Conservation (phyloP, 2,797 vertebrate genomes). For the Avahi laniger region DNA sequence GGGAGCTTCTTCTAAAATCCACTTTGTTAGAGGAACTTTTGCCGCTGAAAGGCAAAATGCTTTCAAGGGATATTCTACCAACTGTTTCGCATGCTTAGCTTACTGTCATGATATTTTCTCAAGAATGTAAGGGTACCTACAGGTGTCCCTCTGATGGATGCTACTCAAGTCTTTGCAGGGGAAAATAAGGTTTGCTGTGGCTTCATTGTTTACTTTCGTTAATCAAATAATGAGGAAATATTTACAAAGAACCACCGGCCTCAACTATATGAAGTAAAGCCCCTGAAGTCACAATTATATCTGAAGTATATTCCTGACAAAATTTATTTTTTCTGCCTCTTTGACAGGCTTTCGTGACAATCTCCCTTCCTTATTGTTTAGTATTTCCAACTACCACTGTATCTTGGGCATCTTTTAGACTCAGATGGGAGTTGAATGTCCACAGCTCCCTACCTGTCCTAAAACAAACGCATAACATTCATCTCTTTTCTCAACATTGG, state of each 20-base stretch:
- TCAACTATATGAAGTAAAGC: background rate
- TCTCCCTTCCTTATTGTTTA: background rate
- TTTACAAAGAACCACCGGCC: background rate
- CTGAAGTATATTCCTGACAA: background rate
- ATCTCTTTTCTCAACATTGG: background rate
- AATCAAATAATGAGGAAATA: constrained; percentile 30
- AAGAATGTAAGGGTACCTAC: background rate
- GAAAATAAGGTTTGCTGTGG: background rate
- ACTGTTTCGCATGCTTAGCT: constrained; percentile 26
- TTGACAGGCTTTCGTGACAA: background rate
- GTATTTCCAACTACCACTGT: background rate
- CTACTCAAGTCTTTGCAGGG: background rate
- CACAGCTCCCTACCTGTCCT: background rate
- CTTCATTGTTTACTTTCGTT: background rate
- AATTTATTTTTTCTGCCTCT: background rate
- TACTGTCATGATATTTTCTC: constrained; percentile 45
- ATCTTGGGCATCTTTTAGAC: background rate
- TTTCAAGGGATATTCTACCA: constrained; percentile 61
- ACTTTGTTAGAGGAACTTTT: constrained; percentile 62
- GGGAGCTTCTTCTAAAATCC: constrained; percentile 57
- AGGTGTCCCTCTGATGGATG: constrained; percentile 2
- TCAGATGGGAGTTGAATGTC: background rate
- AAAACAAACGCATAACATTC: background rate
- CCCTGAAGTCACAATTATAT: background rate
- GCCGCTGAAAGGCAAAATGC: constrained; percentile 65